phyloP scores from a whole-genome alignment of 2,888 invertebrate species.

The Chromoteleia sp. region DNA sequence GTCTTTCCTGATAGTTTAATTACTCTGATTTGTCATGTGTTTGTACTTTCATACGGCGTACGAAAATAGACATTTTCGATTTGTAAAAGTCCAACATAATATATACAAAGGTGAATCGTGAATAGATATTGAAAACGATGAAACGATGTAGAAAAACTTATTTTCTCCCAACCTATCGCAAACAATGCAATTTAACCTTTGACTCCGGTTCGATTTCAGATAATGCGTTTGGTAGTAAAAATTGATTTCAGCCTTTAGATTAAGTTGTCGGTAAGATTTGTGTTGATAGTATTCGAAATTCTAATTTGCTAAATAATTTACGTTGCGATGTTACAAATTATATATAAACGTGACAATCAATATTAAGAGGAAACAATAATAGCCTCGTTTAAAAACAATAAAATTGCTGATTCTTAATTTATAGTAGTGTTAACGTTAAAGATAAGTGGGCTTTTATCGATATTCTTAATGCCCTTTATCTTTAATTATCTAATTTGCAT shows the following conservation, averaged over 20 bases:
- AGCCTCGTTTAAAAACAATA: neutral
- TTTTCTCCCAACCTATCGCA: neutral
- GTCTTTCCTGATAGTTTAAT: too few relatives aligned
- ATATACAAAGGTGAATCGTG: too few relatives aligned
- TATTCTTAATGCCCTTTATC: neutral
- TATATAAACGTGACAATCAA: neutral
- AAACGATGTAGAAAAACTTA: too few relatives aligned
- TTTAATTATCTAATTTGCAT: neutral
- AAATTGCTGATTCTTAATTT: neutral
- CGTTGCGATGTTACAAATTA: neutral
- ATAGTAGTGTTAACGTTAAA: neutral
- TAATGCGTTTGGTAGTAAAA: neutral
- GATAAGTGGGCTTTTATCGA: too few relatives aligned
- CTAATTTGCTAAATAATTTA: too few relatives aligned
- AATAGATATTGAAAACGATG: too few relatives aligned
- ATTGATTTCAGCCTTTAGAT: neutral
- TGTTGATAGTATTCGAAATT: neutral
- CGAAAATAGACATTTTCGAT: too few relatives aligned
- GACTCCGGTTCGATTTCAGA: conserved; percentile 1
- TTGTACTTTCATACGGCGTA: too few relatives aligned
- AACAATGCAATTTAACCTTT: conserved; percentile 9
- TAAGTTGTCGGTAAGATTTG: neutral
- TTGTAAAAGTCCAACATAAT: too few relatives aligned
- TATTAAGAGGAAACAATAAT: neutral
- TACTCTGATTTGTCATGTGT: too few relatives aligned